Conservation (phyloP, 1,140 invertebrate species). For the Drosophila sechellia region DNA sequence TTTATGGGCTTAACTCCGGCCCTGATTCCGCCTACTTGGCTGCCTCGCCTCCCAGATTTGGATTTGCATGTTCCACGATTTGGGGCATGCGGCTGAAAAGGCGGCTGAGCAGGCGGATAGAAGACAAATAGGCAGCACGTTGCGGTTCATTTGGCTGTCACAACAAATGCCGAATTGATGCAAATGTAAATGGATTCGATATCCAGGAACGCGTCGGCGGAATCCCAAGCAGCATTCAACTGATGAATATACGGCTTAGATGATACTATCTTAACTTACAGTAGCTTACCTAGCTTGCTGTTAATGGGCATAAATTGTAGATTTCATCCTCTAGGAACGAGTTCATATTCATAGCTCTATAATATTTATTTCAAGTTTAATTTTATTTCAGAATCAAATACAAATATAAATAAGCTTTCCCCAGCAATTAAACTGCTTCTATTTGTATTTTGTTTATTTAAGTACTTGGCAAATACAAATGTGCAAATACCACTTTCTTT, state of each 20-base stretch:
- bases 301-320: too few species aligned
- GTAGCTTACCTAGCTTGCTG: too few species aligned
- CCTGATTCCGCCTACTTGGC: conserved; percentile 20
- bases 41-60: conserved; percentile 10
- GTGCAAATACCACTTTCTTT: neutral
- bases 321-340: neutral
- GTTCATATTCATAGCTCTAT: neutral
- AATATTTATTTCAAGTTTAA: neutral
- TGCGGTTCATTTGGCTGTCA: conserved; percentile 65
- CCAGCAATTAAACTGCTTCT: too few species aligned
- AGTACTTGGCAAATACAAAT: neutral
- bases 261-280: conserved; percentile 6
- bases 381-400: neutral
- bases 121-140: conserved; percentile 57
- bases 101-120: conserved; percentile 8
- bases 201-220: conserved; percentile 44
- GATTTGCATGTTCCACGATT: conserved; percentile 66
- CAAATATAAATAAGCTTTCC: too few species aligned
- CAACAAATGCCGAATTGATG: conserved; percentile 71
- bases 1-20: conserved; percentile 64
- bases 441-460: neutral
- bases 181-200: conserved; percentile 62
- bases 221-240: conserved; percentile 42
- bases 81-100: conserved; percentile 13
- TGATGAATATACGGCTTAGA: neutral